Evolutionary conservation across 2,113 vertebrate species (phyloP), one percentile per base, ranked within the genome.

Genomic region (Forbesichthys agassizii): DNA sequence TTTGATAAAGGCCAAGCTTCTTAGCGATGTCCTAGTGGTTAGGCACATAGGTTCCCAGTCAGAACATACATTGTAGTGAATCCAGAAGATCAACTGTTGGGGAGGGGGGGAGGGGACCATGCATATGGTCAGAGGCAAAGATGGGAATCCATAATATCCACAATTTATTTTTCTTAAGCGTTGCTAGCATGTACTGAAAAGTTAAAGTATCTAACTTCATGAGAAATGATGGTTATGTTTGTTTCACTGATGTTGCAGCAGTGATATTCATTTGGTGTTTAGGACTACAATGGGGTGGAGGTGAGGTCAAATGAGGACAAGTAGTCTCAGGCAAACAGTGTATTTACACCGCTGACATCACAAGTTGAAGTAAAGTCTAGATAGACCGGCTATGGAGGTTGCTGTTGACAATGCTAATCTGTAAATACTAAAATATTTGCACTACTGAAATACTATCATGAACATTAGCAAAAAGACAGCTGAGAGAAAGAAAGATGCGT

Each of bases 1-100:
- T 73, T 70, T 70, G 51, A 71, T 71, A 54, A 83, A 73, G 72
- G 81, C 70, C 42, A 72, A 79, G 63, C 78, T 48, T 42, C 47
- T 49, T 53, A 79, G 60, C 65, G 20, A 52, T 47, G 46, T 48
- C 61, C 59, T 18, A 66, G 56, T 61, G 53, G 57, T 66, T 11
- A 64, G 74, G 75, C 67, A 71, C 68, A 58, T 49, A 69, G 36
- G 36, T 6, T 42, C 3, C 64, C 71, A 1, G 3, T 77, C 63
- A 66, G 66, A 64, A 82, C 79, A 74, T 75, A 79, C 77, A 69
- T 61, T 33, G 61, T 54, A 42, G 49, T 64, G 16, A 68, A 71
- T 54, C 65, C 69, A 71, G 71, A 55, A 69, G 64, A 73, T 61
- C 10, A 42, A 59, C 49, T 13, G 33, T 1, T 10, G 33, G 7